Conservation (phyloP, 1,140 invertebrate genomes). For the Homarus americanus region DNA sequence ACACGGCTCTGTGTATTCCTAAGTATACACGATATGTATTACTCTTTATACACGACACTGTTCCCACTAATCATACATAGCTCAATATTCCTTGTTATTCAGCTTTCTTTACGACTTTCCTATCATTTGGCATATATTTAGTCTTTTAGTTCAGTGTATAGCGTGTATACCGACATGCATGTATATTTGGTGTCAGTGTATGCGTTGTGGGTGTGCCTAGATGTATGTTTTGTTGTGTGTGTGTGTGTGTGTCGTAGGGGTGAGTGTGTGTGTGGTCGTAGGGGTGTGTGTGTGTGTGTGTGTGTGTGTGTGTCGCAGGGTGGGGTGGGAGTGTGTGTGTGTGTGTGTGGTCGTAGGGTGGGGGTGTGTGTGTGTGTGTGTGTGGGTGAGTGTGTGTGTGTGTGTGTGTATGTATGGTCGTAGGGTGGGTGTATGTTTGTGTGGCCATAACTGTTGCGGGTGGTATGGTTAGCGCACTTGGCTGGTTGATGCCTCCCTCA, state of each 20-base stretch:
- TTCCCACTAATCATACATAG: no score
- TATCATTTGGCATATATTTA: no score
- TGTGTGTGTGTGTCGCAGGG: neutral
- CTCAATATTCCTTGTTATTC: no score
- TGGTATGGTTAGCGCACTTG: neutral
- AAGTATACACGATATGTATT: no score
- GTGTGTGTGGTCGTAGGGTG: neutral
- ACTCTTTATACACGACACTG: no score
- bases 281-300: neutral
- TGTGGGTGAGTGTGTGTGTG: neutral
- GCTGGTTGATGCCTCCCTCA: conserved; percentile 4
- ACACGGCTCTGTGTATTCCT: no score
- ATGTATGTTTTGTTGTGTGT: no score
- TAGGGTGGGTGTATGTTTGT: neutral
- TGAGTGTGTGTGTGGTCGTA: neutral
- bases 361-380: neutral
- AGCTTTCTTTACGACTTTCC: no score
- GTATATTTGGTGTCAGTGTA: no score
- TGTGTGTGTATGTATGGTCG: neutral
- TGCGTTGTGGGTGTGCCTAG: no score
- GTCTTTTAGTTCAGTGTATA: no score
- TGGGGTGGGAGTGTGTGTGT: neutral
- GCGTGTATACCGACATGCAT: no score
- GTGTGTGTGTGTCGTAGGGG: neutral
- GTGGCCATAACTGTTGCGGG: neutral